Evolutionary conservation across 2,888 invertebrate species (phyloP).

Genomic region (Punctoribates punctum): DNA sequence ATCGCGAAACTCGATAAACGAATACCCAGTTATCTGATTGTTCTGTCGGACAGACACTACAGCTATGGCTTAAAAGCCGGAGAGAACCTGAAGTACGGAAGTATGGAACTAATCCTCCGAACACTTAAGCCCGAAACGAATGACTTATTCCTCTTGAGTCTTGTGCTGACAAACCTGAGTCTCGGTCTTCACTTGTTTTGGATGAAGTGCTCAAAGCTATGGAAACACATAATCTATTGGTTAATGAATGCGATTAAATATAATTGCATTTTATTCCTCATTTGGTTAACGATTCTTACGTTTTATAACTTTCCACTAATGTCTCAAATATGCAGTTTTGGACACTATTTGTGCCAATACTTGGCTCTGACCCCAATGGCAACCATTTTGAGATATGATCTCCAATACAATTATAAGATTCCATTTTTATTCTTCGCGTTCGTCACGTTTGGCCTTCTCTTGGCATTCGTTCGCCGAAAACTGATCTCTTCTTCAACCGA

Average conservation of each 20-base stretch:
- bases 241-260: conserved; percentile 55
- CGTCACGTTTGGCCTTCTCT: conserved; percentile 44
- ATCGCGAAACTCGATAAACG: conserved; percentile 37
- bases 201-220: conserved; percentile 52
- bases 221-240: conserved; percentile 52
- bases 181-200: conserved; percentile 56
- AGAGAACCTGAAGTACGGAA: conserved; percentile 55
- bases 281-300: conserved; percentile 56
- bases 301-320: conserved; percentile 50
- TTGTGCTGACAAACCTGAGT: conserved; percentile 55
- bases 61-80: conserved; percentile 54
- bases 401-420: conserved; percentile 41
- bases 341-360: conserved; percentile 6
- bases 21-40: conserved; percentile 54
- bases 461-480: conserved; percentile 45
- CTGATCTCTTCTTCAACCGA: conserved; percentile 33
- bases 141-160: conserved; percentile 57
- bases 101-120: conserved; percentile 56
- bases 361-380: background rate
- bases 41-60: conserved; percentile 55
- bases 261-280: conserved; percentile 55
- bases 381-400: conserved; percentile 24
- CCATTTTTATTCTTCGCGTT: conserved; percentile 50
- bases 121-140: conserved; percentile 58
- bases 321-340: background rate